A percentile compares a stretch with the other conserved stretches of the same genome.
These are phyloP conservation scores for Caenorhabditis sinica DNA, from an alignment of 2,888 invertebrate genomes.

Conservation along the genomic window DNA sequence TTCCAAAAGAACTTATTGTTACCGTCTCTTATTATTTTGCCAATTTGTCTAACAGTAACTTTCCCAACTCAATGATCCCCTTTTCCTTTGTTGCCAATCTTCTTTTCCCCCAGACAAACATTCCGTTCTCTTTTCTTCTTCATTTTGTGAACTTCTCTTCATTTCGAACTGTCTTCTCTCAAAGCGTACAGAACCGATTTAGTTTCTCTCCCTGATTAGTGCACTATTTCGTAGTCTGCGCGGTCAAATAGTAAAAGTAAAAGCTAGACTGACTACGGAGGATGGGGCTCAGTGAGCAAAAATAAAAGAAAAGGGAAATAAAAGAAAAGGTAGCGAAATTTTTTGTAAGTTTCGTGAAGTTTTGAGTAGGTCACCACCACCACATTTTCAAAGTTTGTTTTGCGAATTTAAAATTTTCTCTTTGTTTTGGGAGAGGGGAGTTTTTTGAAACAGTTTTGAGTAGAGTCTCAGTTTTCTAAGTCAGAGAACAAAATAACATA, in stretches of 20 bases:
- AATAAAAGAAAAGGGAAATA: conserved; percentile 10
- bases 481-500: no score
- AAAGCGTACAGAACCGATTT: conserved; percentile 34
- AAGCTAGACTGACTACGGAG: not conserved
- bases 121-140: not conserved
- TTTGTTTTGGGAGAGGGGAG: not conserved
- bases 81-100: not conserved
- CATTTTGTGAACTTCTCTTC: not conserved
- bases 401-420: conserved; percentile 23
- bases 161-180: not conserved
- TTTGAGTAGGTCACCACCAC: not conserved
- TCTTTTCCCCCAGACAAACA: conserved; percentile 3
- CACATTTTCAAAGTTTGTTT: conserved; percentile 30
- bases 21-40: no score
- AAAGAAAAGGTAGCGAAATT: conserved; percentile 21
- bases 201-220: not conserved
- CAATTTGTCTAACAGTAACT: not conserved
- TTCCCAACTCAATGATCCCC: not conserved
- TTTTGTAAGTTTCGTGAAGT: not conserved
- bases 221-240: not conserved
- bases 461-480: not conserved
- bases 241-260: conserved; percentile 32
- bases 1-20: no score
- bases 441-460: not conserved
- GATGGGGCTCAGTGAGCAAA: conserved; percentile 25